A percentile compares a stretch with the other conserved stretches of the same genome.
These are phyloP conservation scores for Crax fasciolata DNA, from an alignment of 2,797 vertebrate genomes.

Conservation along the genomic window DNA sequence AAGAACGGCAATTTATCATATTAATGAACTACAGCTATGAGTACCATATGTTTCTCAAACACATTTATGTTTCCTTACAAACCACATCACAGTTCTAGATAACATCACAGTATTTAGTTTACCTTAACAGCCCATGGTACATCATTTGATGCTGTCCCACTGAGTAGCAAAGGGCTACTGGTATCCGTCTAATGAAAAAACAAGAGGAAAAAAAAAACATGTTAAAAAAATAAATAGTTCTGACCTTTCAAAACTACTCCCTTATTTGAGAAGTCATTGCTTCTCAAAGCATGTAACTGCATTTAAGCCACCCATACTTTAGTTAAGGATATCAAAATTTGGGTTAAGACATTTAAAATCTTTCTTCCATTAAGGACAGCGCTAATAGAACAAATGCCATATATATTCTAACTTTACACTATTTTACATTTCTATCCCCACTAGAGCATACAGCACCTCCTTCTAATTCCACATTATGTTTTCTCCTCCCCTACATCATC, in stretches of 20 bases:
- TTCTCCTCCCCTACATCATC: background rate
- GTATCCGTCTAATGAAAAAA: constrained; percentile 88
- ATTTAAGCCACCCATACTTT: background rate
- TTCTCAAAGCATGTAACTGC: background rate
- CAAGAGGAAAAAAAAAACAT: background rate
- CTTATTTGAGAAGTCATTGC: background rate
- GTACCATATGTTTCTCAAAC: background rate
- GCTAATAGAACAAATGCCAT: background rate
- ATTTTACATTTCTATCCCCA: background rate
- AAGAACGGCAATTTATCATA: background rate
- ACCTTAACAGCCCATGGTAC: constrained; percentile 96
- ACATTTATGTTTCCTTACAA: background rate
- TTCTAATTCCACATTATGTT: background rate
- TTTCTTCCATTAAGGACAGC: background rate
- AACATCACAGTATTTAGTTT: constrained; percentile 35
- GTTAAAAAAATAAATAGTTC: background rate
- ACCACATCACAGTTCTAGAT: background rate
- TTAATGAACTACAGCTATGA: background rate
- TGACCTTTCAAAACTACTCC: background rate
- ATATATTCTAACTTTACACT: background rate
- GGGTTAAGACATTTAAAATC: background rate
- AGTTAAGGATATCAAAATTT: background rate
- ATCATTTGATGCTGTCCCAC: constrained; percentile 85
- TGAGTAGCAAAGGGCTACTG: constrained; percentile 88
- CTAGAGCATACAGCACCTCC: background rate